Evolutionary conservation across 2,888 invertebrate genomes (phyloP).

Genomic region (Drosophila imparisetae): DNA sequence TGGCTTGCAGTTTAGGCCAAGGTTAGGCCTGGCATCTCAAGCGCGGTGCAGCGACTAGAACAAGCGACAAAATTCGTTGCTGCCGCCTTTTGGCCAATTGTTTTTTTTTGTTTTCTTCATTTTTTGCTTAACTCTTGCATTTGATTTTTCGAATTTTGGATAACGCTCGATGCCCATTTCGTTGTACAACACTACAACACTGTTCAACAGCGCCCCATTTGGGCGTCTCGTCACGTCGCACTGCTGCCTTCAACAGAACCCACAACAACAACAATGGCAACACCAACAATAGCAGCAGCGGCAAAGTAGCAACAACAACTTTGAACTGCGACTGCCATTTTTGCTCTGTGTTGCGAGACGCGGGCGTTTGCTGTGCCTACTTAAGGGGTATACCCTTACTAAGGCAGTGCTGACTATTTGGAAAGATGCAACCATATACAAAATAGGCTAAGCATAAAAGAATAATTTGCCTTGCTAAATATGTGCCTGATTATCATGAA

Average conservation of each 20-base stretch:
- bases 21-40: constrained; percentile 74
- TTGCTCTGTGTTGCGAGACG: constrained; percentile 52
- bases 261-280: constrained; percentile 17
- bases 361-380: constrained; percentile 56
- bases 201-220: constrained; percentile 63
- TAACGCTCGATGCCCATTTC: constrained; percentile 36
- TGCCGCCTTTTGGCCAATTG: constrained; percentile 29
- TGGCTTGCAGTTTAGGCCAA: constrained; percentile 83
- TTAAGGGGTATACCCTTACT: constrained; percentile 31
- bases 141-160: constrained; percentile 20
- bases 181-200: constrained; percentile 45
- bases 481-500: background rate
- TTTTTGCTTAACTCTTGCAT: constrained; percentile 29
- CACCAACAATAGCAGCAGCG: constrained; percentile 25
- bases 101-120: background rate
- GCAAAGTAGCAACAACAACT: constrained; percentile 6
- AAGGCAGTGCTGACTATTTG: background rate
- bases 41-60: constrained; percentile 65
- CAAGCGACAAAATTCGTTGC: constrained; percentile 59
- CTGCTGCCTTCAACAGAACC: constrained; percentile 75
- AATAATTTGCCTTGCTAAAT: background rate
- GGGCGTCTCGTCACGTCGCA: constrained; percentile 79
- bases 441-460: background rate
- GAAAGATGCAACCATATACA: background rate
- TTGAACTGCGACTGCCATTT: constrained; percentile 47